Evolutionary conservation across 2,797 vertebrate genomes (phyloP).

Genomic region (Myripristis jacobus): DNA sequence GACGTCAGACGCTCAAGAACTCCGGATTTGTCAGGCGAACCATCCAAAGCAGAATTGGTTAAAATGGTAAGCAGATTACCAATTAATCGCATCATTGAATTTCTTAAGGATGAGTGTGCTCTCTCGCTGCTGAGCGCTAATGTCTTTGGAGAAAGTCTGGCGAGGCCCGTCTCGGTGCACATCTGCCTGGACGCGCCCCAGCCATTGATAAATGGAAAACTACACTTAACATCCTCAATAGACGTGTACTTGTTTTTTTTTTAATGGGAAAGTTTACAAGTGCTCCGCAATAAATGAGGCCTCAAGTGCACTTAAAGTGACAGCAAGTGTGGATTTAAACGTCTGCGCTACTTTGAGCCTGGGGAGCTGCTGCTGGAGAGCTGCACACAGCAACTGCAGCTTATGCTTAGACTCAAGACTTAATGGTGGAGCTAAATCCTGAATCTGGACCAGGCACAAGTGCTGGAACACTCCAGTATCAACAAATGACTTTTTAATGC

Average conservation of each 20-base stretch:
- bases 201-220: slow-evolving; percentile 84
- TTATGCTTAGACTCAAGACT: slow-evolving; percentile 41
- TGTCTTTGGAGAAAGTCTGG: slow-evolving; percentile 67
- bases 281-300: slow-evolving; percentile 83
- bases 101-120: slow-evolving; percentile 65
- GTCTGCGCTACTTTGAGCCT: slow-evolving; percentile 71
- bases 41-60: slow-evolving; percentile 50
- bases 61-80: slow-evolving; percentile 72
- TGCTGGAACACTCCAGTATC: slow-evolving; percentile 48
- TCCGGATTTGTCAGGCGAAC: slow-evolving; percentile 46
- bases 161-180: slow-evolving; percentile 48
- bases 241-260: slow-evolving; percentile 68
- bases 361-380: slow-evolving; percentile 61
- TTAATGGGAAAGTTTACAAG: slow-evolving; percentile 84
- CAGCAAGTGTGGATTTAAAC: slow-evolving; percentile 83
- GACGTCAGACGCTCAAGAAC: slow-evolving; percentile 42
- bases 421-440: slow-evolving; percentile 60
- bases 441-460: slow-evolving; percentile 47
- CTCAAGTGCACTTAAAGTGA: slow-evolving; percentile 85
- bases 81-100: slow-evolving; percentile 70
- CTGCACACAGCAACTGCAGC: slow-evolving; percentile 39
- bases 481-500: slow-evolving; percentile 49
- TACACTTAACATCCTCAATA: slow-evolving; percentile 83
- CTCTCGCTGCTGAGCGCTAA: slow-evolving; percentile 66
- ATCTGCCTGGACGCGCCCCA: slow-evolving; percentile 74